A percentile compares a stretch with the other conserved stretches of the same genome.
phyloP scores from a whole-genome alignment of 2,888 invertebrate species.

The Calephelis perditalis region DNA sequence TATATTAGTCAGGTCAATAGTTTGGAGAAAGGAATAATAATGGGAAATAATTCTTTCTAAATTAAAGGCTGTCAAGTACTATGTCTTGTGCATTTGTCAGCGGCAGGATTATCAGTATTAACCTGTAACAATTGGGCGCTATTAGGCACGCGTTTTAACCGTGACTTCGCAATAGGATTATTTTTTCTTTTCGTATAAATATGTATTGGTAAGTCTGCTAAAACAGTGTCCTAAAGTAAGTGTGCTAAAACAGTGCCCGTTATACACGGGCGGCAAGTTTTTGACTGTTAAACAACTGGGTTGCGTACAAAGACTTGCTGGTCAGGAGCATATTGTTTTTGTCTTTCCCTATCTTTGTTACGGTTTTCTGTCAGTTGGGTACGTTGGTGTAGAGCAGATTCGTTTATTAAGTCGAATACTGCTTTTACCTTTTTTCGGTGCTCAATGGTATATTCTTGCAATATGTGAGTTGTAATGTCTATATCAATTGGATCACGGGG shows the following conservation, averaged over 20 bases:
- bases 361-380: constrained; percentile 8
- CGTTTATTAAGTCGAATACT: neutral
- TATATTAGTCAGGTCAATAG: neutral
- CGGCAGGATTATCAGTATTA: neutral
- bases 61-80: neutral
- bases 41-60: neutral
- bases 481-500: too few species aligned
- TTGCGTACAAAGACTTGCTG: constrained; percentile 14
- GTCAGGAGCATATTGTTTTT: constrained; percentile 11
- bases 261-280: constrained; percentile 13
- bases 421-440: too few species aligned
- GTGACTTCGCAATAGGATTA: constrained; percentile 14
- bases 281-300: constrained; percentile 3
- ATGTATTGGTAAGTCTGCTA: constrained; percentile 9
- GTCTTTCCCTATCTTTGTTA: constrained; percentile 9
- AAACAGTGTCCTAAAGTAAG: neutral
- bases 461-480: too few species aligned
- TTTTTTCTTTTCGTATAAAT: constrained; percentile 14
- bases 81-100: neutral
- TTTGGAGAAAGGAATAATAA: neutral
- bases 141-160: constrained; percentile 13
- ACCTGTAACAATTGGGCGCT: constrained; percentile 8
- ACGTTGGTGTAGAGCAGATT: neutral
- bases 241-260: neutral
- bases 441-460: too few species aligned